phyloP scores from a whole-genome alignment of 2,888 invertebrate genomes.

The Saturnia japonica region DNA sequence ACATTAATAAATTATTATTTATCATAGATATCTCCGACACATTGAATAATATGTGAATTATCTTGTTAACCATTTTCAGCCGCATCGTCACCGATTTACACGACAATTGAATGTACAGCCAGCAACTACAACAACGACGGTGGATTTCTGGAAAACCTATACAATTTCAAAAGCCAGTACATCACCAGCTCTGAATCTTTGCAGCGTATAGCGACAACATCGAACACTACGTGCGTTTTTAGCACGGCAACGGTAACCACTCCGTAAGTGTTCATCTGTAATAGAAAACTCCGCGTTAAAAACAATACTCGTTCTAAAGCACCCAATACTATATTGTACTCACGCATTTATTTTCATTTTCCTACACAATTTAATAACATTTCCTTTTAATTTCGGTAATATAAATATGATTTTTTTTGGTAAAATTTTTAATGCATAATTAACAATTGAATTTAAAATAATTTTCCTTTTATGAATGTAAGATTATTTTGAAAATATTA shows the following conservation, averaged over 20 bases:
- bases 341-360: no score
- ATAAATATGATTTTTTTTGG: no score
- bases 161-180: slow-evolving; percentile 49
- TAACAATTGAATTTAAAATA: no score
- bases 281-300: not conserved
- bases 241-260: slow-evolving; percentile 46
- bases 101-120: slow-evolving; percentile 21
- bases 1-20: no score
- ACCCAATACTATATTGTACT: not conserved
- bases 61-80: slow-evolving; percentile 29
- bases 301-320: not conserved
- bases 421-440: no score
- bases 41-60: not conserved
- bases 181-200: slow-evolving; percentile 39
- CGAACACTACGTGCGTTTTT: slow-evolving; percentile 47
- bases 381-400: no score
- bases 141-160: slow-evolving; percentile 48
- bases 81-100: slow-evolving; percentile 27
- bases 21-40: not conserved
- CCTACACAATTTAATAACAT: no score
- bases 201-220: slow-evolving; percentile 32
- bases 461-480: no score
- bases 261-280: slow-evolving; percentile 51
- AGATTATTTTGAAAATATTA: no score
- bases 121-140: no score